These are phyloP conservation scores for Sylvietta virens DNA, from an alignment of 2,113 vertebrate species.

Conservation along the genomic window DNA sequence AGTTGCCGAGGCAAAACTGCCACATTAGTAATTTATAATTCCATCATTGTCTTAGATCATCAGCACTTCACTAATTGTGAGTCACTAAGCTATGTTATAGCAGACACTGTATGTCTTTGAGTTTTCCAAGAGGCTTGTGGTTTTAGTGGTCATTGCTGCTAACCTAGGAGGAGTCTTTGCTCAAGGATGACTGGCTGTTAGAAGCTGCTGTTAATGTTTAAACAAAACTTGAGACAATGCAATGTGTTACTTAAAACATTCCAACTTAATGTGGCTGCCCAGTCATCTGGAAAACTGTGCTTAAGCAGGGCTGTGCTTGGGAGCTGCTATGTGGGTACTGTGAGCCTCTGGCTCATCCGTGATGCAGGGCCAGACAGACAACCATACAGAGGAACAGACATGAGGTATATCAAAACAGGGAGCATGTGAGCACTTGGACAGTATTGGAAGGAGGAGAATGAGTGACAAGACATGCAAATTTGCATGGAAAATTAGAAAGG, in stretches of 20 bases:
- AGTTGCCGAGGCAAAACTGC: background rate
- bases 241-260: background rate
- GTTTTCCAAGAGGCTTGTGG: background rate
- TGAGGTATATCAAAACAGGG: background rate
- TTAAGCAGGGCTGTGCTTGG: background rate
- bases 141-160: background rate
- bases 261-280: background rate
- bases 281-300: background rate
- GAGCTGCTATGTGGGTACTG: rapidly evolving
- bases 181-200: background rate
- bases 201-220: background rate
- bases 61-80: background rate
- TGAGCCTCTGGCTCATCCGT: background rate
- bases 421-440: background rate
- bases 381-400: background rate
- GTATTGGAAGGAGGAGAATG: background rate
- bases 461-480: background rate
- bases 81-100: background rate
- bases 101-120: background rate
- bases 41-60: background rate
- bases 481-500: background rate
- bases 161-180: background rate
- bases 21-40: background rate
- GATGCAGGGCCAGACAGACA: background rate
- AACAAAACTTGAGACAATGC: background rate